Base-by-base conservation (phyloP, 1,140 invertebrate species). In the Brevipalpus yothersi region DNA sequence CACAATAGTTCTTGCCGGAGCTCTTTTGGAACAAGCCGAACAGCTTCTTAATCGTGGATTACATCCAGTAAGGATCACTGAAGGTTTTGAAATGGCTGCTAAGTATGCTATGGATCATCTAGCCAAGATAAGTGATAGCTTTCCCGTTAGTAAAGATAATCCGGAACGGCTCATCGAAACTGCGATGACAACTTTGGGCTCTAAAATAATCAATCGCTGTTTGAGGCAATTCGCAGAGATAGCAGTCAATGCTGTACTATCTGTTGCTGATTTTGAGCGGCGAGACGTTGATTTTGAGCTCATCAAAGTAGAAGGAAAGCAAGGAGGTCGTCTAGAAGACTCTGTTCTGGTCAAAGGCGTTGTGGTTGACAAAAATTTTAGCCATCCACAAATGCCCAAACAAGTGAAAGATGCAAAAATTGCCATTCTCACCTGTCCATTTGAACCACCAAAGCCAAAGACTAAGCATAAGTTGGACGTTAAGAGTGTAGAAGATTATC, bases 401-500 rank as follows among this genome's bases (percentile, higher is more conserved):
- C 71, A 72, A 60, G 71, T 86, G 9, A 78, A 82, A 72, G 78
- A 96, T 75, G 92, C 89, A 0, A 92, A 92, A 70, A 73, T 98
- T 53, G 93, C 93, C 2, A 97, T 99, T 65, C 77, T 99, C 8
- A 99, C 95, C 15, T 99, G 95, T 74, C 90, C 95, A 63, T 99
- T 99, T 76, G 95, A 99, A 76, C 95, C 95, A 49, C 95, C 95
- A 23, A 99, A 99, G 75, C 95, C 95, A 17, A 99, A 99, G 75
- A 99, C 94, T 60, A 99, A 98, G 73, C 91, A 99, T 81, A 98
- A 97, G 83, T 78, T 99, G 64, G 93, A 97, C 68, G 85, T 99
- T 2, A 88, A 85, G 8, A 90, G 84, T 2, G 90, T 91, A 3
- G 93, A 95, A 67, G 92, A 96, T 70, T 99, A 96, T 74, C 82